Evolutionary conservation across 2,888 invertebrate species (phyloP).

Genomic region (Autographa gamma): DNA sequence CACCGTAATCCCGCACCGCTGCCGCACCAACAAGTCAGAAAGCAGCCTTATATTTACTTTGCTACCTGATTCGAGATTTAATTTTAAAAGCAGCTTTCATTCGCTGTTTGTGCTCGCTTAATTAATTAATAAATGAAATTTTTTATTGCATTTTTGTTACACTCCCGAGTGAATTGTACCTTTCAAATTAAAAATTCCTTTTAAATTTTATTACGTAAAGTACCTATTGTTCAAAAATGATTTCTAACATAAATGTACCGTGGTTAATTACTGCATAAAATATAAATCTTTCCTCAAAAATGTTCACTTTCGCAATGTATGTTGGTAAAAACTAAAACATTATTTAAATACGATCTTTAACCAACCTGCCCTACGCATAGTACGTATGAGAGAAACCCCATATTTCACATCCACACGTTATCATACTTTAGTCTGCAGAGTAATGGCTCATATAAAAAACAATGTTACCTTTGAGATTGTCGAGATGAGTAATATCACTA

Average conservation of each 20-base stretch:
- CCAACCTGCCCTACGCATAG: background rate
- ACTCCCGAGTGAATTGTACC: constrained; percentile 13
- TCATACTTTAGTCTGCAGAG: background rate
- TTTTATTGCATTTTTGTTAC: constrained; percentile 19
- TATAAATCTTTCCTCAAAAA: background rate
- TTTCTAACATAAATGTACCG: background rate
- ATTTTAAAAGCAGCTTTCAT: constrained; percentile 27
- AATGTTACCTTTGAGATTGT: background rate
- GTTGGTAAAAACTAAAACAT: background rate
- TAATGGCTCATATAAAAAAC: constrained; percentile 17
- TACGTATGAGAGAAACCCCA: background rate
- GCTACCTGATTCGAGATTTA: constrained; percentile 9
- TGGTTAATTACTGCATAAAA: background rate
- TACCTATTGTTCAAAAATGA: background rate
- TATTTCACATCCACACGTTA: constrained; percentile 5
- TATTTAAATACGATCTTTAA: background rate
- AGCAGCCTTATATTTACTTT: background rate
- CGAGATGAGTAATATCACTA: constrained; percentile 14
- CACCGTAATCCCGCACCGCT: too few species aligned
- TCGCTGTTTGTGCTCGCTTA: constrained; percentile 18
- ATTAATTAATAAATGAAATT: constrained; percentile 39
- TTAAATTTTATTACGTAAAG: background rate
- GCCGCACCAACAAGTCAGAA: too few species aligned
- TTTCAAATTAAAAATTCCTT: constrained; percentile 12
- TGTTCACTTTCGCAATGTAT: too few species aligned